Evolutionary conservation across 2,888 invertebrate genomes (phyloP), one percentile per base, ranked within the genome.

Genomic region (Tenthredo amoena): DNA sequence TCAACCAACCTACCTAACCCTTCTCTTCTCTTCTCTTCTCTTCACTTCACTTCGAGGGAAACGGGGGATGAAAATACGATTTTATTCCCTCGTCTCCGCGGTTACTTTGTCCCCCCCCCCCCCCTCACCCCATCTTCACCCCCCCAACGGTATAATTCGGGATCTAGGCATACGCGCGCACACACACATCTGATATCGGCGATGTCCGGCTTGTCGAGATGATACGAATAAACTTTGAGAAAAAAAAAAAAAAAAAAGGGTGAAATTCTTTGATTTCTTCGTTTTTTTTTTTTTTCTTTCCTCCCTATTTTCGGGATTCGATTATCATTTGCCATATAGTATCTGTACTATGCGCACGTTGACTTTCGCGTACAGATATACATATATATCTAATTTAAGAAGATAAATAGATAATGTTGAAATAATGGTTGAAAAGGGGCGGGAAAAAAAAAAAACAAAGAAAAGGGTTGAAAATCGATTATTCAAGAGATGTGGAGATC

Each of bases 401-500:
- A 18, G 18, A 50, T 50, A 50, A n/a, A 50, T 50, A 43, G 12
- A 58, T 21, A 58, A 58, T 55, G 1, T 62, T 10, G 10, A 0
- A 0, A 50, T 55, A 55, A 55, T 55, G 55, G 55, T 18, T 18
- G 50, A 50, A 50, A 50, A 50, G 18, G 18, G 47, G 47, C 12
- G 12, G 15, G 15, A 47, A 47, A 50, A 47, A 50, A 50, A 50
- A 50, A 50, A 18, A 55, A n/a, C n/a, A n/a, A n/a, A n/a, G n/a
- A 55, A n/a, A 55, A 26, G 21, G 62, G 62, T 26, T 62, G 21
- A 62, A 62, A 62, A 62, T 62, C 26, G 62, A 26, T 62, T 62
- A 62, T 62, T 62, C 62, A 26, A 55, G 55, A 55, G 55, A 55
- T 55, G 55, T 55, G 55, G 55, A 55, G 55, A 55, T 55, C 55